Percentiles rank a stretch among this genome's conserved stretches.
phyloP scores from a whole-genome alignment of 1,140 invertebrate genomes.

The Drosophila ficusphila region DNA sequence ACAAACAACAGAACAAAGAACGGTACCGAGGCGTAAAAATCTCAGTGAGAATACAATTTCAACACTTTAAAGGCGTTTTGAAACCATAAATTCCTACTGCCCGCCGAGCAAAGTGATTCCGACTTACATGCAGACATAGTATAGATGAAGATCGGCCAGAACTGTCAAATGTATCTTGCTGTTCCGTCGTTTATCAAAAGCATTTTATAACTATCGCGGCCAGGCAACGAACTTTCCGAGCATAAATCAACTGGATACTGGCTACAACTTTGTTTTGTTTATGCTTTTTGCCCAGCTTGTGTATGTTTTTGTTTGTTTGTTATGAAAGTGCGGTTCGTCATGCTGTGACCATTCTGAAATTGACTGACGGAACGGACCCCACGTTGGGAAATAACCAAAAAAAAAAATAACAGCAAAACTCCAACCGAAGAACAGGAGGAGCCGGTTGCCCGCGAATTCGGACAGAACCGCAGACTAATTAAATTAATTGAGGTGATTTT shows the following conservation, averaged over 20 bases:
- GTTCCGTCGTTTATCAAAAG: slow-evolving; percentile 62
- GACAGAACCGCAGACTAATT: slow-evolving; percentile 77
- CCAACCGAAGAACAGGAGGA: slow-evolving; percentile 1
- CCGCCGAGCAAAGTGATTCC: slow-evolving; percentile 23
- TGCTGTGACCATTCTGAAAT: slow-evolving; percentile 64
- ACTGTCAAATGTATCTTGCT: slow-evolving; percentile 65
- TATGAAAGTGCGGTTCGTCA: slow-evolving; percentile 55
- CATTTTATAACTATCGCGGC: slow-evolving; percentile 42
- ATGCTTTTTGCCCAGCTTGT: slow-evolving; percentile 58
- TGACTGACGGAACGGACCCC: slow-evolving; percentile 37
- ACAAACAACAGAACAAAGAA: slow-evolving; percentile 34
- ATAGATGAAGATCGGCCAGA: slow-evolving; percentile 19
- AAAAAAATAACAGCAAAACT: too few species aligned
- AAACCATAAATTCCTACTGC: slow-evolving; percentile 62
- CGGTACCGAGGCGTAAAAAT: slow-evolving; percentile 53
- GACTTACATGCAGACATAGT: slow-evolving; percentile 2
- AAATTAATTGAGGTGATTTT: slow-evolving; percentile 82
- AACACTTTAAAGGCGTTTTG: slow-evolving; percentile 68
- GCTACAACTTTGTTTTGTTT: slow-evolving; percentile 41
- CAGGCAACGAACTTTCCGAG: slow-evolving; percentile 40
- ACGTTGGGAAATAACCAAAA: slow-evolving; percentile 12
- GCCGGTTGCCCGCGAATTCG: slow-evolving; percentile 40
- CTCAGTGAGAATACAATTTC: slow-evolving; percentile 67
- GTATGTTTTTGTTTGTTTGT: slow-evolving; percentile 50
- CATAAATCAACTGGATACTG: slow-evolving; percentile 52